Base-by-base conservation (phyloP, 1,140 invertebrate species). In the Drusus annulatus region DNA sequence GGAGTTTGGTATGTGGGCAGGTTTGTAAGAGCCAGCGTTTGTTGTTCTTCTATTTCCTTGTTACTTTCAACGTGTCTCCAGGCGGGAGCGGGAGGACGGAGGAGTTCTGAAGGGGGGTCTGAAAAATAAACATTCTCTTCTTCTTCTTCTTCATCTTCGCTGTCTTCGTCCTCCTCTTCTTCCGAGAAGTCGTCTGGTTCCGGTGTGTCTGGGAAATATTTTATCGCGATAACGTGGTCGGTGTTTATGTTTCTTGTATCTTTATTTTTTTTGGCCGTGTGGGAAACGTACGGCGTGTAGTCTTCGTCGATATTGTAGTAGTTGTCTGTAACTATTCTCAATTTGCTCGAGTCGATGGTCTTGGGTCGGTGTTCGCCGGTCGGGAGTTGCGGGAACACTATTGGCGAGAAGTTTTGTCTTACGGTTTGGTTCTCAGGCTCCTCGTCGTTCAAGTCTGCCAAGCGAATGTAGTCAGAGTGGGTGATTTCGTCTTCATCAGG, bases 1-100 rank as follows among this genome's bases (percentile, higher is more conserved):
- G 81, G 81, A 13, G 81, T 83, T 78, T 83, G 78, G 17, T 82
- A 82, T 3, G 77, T 65, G 15, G 81, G 81, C 13, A 82, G 54
- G 25, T 82, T 76, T 13, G 77, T 82, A 52, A 82, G 56, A 16
- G 81, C 77, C 4, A 82, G 25, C 1, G 78, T 36, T 31, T 83
- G 78, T n/a, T 78, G 19, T 62, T 83, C 81, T 8, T 51, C n/a
- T 51, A 63, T 50, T 71, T 45, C 71, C 21, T 31, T 19, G 60
- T 21, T 25, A 7, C 17, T 28, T 19, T 68, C 19, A 19, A 15
- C 56, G 51, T 76, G n/a, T 25, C 28, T 17, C 52, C 19, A 21
- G 63, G 0, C 31, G 6, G 19, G 45, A 28, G 31, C 31, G 1
- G 81, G 78, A 0, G 81, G 81, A 25, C 23, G 45, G 16, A 78